phyloP scores from a whole-genome alignment of 2,888 invertebrate genomes.

The Apocheima hispidaria region DNA sequence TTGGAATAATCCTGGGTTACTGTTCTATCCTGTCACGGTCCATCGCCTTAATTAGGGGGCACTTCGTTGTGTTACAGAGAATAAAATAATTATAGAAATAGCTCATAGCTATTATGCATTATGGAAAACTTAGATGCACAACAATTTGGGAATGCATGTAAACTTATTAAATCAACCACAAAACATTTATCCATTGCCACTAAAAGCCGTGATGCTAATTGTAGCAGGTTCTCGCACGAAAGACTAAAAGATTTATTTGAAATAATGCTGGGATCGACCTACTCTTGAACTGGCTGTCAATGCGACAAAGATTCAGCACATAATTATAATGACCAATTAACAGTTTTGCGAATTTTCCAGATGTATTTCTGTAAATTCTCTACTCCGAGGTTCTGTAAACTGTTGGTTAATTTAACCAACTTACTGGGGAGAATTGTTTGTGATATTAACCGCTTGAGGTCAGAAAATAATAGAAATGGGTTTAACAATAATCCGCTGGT shows the following conservation, averaged over 20 bases:
- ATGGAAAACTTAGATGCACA: not conserved
- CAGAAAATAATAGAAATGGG: conserved; percentile 35
- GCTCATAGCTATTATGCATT: not conserved
- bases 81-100: not conserved
- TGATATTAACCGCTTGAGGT: conserved; percentile 49
- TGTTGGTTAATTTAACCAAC: conserved; percentile 62
- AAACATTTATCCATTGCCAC: not conserved
- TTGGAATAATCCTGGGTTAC: conserved; percentile 82
- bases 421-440: conserved; percentile 51
- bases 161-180: not conserved
- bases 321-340: not conserved
- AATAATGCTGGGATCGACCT: too few relatives aligned
- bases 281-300: too few relatives aligned
- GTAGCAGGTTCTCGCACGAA: not conserved
- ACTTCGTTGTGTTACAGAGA: conserved; percentile 45
- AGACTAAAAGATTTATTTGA: too few relatives aligned
- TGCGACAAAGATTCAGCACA: too few relatives aligned
- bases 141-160: not conserved
- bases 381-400: conserved; percentile 59
- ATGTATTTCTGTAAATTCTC: not conserved
- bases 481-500: not conserved
- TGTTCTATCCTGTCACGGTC: conserved; percentile 72
- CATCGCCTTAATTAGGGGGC: conserved; percentile 81
- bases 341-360: not conserved
- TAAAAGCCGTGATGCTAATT: not conserved